These are phyloP conservation scores for Holacanthus passer DNA, from an alignment of 2,113 vertebrate genomes.

Conservation along the genomic window DNA sequence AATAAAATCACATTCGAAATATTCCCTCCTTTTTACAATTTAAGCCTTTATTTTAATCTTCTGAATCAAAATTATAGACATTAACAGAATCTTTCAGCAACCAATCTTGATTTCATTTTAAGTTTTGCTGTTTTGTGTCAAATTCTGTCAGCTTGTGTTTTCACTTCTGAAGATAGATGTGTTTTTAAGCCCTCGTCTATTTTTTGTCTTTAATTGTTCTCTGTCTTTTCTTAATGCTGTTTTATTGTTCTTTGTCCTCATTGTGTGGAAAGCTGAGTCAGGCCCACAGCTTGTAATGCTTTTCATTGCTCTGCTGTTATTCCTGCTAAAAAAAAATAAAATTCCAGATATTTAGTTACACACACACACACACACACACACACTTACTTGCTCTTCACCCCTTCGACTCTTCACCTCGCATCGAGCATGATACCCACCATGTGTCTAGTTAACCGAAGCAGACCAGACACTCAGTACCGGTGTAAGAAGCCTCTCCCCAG, in stretches of 20 bases:
- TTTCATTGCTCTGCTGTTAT: slow-evolving; percentile 8
- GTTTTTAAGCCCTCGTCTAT: neutral
- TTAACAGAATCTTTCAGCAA: neutral
- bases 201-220: neutral
- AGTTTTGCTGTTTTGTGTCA: neutral
- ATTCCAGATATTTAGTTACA: neutral
- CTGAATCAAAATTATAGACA: neutral
- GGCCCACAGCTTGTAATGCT: slow-evolving; percentile 6
- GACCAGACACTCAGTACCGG: slow-evolving; percentile 6
- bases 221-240: neutral
- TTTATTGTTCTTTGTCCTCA: slow-evolving; percentile 1
- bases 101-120: neutral
- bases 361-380: neutral
- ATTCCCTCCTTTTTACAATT: neutral
- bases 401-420: neutral
- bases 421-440: slow-evolving; percentile 1
- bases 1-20: neutral
- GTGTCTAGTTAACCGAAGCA: slow-evolving; percentile 9
- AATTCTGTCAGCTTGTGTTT: neutral
- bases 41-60: neutral
- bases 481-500: neutral
- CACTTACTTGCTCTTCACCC: neutral
- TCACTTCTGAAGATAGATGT: neutral
- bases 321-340: neutral
- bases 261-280: neutral